These are phyloP conservation scores for Luscinia luscinia DNA, from an alignment of 2,797 vertebrate species.

Conservation along the genomic window DNA sequence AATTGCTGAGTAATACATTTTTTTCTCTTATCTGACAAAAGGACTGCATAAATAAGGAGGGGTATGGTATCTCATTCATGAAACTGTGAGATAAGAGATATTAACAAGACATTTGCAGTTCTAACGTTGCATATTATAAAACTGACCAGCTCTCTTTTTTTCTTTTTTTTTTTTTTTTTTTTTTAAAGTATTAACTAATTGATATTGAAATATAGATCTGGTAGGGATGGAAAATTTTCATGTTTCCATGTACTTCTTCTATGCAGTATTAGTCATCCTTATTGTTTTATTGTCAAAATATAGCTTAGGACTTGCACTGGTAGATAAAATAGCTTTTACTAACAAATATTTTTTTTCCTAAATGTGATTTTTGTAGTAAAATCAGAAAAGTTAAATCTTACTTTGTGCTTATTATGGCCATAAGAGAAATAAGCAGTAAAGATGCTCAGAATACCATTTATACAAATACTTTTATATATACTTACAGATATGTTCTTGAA, in stretches of 20 bases:
- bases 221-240: not conserved
- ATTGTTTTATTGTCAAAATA: not conserved
- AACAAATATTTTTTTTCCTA: not conserved
- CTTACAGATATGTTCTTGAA: not conserved
- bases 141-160: not conserved
- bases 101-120: not conserved
- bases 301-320: not conserved
- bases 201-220: not conserved
- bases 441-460: not conserved
- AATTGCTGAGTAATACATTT: not conserved
- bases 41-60: not conserved
- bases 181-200: slow-evolving; percentile 4
- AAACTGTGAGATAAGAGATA: not conserved
- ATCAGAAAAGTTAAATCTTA: not conserved
- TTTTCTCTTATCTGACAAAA: not conserved
- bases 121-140: not conserved
- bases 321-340: not conserved
- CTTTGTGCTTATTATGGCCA: not conserved
- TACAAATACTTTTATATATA: not conserved
- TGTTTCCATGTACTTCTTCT: not conserved
- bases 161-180: not conserved
- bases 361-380: not conserved
- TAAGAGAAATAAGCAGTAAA: not conserved
- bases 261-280: not conserved
- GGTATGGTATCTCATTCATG: not conserved